Conservation (phyloP, 2,888 invertebrate species). For the Aphodius granarius region DNA sequence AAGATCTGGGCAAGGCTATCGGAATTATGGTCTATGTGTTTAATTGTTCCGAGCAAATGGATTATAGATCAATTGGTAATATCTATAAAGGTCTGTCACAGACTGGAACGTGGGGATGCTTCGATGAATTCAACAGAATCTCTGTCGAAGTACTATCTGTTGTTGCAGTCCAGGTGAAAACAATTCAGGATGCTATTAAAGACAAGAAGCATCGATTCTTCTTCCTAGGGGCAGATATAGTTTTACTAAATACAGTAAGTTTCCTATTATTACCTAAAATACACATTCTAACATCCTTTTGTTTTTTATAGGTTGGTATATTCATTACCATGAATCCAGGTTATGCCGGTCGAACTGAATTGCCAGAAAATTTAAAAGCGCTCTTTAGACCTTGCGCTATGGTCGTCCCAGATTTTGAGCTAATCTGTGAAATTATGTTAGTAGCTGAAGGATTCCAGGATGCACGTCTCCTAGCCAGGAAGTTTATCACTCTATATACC, state of each 20-base stretch:
- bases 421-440: conserved; percentile 97
- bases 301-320: conserved; percentile 65
- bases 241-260: conserved; percentile 66
- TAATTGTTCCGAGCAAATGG: conserved; percentile 97
- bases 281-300: background rate
- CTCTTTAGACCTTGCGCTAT: conserved; percentile 89
- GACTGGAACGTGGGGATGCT: conserved; percentile 96
- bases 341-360: conserved; percentile 88
- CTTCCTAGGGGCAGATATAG: conserved; percentile 82
- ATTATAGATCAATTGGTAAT: conserved; percentile 92
- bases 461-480: conserved; percentile 84
- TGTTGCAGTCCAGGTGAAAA: conserved; percentile 91
- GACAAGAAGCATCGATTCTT: conserved; percentile 76
- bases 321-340: conserved; percentile 98
- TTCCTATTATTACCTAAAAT: background rate
- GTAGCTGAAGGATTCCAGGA: conserved; percentile 95
- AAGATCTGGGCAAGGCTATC: conserved; percentile 89
- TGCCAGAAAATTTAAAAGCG: conserved; percentile 80
- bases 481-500: conserved; percentile 92
- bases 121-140: conserved; percentile 95
- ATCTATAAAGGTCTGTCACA: conserved; percentile 96
- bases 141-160: conserved; percentile 94
- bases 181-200: conserved; percentile 84
- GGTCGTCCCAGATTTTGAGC: conserved; percentile 95
- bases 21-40: conserved; percentile 98